Evolutionary conservation across 1,140 invertebrate genomes (phyloP).

Genomic region (Cydia pomonella): DNA sequence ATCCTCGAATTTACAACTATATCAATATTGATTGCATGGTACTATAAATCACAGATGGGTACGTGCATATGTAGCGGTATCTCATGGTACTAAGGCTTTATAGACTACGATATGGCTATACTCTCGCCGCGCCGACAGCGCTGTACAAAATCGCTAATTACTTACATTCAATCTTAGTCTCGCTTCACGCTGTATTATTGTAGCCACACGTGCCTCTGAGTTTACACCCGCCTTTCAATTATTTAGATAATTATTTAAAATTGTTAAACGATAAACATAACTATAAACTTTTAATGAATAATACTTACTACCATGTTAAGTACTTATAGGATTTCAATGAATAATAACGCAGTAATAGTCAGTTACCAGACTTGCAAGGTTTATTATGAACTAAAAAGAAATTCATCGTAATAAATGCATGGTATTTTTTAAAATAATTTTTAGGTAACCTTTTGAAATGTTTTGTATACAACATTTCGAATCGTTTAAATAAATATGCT

Average conservation of each 20-base stretch:
- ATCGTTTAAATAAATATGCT: too few relatives aligned
- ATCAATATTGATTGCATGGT: not conserved
- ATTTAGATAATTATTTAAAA: conserved; percentile 31
- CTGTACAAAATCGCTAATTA: conserved; percentile 75
- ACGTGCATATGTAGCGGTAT: not conserved
- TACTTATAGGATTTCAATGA: too few relatives aligned
- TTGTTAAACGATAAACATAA: not conserved
- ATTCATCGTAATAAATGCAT: too few relatives aligned
- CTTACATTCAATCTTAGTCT: conserved; percentile 60
- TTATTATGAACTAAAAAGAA: too few relatives aligned
- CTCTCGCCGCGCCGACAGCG: conserved; percentile 58
- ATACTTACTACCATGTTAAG: too few relatives aligned
- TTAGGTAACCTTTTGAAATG: too few relatives aligned
- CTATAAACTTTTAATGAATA: not conserved
- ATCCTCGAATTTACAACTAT: not conserved
- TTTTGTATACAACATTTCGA: too few relatives aligned
- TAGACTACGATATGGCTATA: conserved; percentile 17
- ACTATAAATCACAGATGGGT: not conserved
- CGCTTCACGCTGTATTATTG: conserved; percentile 45
- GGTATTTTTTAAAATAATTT: too few relatives aligned
- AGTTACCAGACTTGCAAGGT: too few relatives aligned
- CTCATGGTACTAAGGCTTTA: not conserved
- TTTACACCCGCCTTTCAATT: conserved; percentile 35
- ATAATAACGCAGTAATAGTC: too few relatives aligned
- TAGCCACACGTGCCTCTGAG: conserved; percentile 32